Evolutionary conservation across 1,140 invertebrate species (phyloP).

Genomic region (Drosophila lowei): DNA sequence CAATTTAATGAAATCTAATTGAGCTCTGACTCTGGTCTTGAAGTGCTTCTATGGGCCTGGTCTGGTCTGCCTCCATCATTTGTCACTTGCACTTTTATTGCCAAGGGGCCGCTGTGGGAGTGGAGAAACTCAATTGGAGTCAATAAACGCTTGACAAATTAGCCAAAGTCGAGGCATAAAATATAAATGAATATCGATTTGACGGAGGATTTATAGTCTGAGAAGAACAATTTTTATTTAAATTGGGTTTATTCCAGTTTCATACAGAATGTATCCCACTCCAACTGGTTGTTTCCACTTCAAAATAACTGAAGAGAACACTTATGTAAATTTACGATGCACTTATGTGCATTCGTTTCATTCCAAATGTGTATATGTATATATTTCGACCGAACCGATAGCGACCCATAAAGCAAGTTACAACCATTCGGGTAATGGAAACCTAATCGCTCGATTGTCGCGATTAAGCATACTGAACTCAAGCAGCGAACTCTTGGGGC

Average conservation of each 20-base stretch:
- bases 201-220: conserved; percentile 11
- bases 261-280: conserved; percentile 4
- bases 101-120: neutral
- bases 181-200: conserved; percentile 36
- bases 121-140: conserved; percentile 44
- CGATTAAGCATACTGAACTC: conserved; percentile 43
- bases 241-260: conserved; percentile 2
- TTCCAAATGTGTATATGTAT: neutral
- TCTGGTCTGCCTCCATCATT: conserved; percentile 19
- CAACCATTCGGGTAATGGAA: conserved; percentile 34
- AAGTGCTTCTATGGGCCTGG: too few species aligned
- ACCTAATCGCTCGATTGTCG: conserved; percentile 47
- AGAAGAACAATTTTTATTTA: conserved; percentile 3
- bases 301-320: neutral
- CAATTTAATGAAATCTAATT: conserved; percentile 67
- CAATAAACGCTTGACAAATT: conserved; percentile 45
- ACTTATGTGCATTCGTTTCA: neutral
- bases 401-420: too few species aligned
- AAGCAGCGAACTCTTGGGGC: conserved; percentile 10
- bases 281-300: conserved; percentile 15
- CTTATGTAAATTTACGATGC: neutral
- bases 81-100: conserved; percentile 55
- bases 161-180: conserved; percentile 10
- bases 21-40: conserved; percentile 11
- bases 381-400: too few species aligned